These are phyloP conservation scores for Danio jaintianensis DNA, from an alignment of 2,797 vertebrate genomes.

Conservation along the genomic window DNA sequence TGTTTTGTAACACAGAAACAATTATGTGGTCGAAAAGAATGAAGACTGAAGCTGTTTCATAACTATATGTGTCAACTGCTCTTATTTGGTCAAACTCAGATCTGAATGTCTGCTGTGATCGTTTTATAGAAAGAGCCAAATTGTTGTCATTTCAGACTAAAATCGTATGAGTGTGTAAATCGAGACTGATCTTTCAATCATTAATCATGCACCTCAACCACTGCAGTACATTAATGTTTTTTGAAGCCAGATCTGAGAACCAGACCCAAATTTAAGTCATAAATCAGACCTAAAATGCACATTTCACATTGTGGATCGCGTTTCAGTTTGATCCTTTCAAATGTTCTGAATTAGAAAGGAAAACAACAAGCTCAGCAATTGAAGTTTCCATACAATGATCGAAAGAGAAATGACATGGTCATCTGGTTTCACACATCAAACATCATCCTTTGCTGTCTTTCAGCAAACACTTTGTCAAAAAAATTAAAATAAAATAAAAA, in stretches of 20 bases:
- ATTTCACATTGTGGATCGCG: not conserved
- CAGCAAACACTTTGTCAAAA: slow-evolving; percentile 4
- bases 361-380: not conserved
- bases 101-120: no score
- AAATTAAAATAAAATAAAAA: not conserved
- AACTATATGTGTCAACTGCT: no score
- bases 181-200: no score
- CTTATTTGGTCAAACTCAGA: no score
- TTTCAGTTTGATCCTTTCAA: not conserved
- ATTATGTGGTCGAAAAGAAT: no score
- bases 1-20: no score
- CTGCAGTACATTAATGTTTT: not conserved
- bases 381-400: not conserved
- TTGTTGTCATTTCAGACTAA: no score
- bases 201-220: not conserved
- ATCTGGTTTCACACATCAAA: slow-evolving; percentile 18
- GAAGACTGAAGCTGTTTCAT: no score
- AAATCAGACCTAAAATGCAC: not conserved
- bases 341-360: not conserved
- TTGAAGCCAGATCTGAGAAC: not conserved
- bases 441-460: slow-evolving; percentile 15
- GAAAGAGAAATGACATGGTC: no score
- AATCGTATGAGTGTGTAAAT: no score
- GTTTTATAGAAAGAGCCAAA: no score
- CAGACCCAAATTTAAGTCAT: not conserved